Conservation (phyloP, 2,797 vertebrate genomes). For the Enteromius viviparus region DNA sequence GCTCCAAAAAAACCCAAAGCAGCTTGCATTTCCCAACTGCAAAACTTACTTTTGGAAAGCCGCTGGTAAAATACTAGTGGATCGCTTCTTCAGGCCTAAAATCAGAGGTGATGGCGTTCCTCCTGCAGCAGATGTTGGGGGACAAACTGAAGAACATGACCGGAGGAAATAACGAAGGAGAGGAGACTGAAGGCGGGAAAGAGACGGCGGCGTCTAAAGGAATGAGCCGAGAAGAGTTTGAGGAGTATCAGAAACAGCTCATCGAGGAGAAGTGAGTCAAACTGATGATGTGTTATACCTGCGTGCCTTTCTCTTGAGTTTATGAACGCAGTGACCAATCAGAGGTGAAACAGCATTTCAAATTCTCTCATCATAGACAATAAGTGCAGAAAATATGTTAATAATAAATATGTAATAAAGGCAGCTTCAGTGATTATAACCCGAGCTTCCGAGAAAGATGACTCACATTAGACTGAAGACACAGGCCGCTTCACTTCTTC, state of each 20-base stretch:
- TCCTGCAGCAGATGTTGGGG: constrained; percentile 71
- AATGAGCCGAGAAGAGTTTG: constrained; percentile 76
- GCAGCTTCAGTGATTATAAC: background rate
- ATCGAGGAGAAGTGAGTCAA: constrained; percentile 81
- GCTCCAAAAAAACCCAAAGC: background rate
- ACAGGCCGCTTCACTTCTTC: too few relatives aligned
- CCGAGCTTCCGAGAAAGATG: background rate
- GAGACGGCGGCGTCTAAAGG: constrained; percentile 65
- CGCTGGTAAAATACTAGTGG: background rate
- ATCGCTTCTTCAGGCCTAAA: background rate
- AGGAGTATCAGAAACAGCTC: constrained; percentile 79
- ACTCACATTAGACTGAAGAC: too few relatives aligned
- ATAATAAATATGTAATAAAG: too few relatives aligned
- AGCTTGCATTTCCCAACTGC: background rate
- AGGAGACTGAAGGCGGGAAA: constrained; percentile 61
- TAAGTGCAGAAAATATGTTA: background rate
- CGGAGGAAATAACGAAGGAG: constrained; percentile 36
- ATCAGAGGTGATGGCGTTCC: constrained; percentile 66
- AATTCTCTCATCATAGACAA: background rate
- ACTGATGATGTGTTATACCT: background rate
- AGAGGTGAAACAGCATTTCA: background rate
- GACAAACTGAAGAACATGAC: constrained; percentile 73
- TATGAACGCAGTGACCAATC: background rate
- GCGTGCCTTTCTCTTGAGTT: background rate
- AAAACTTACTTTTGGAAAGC: background rate